Evolutionary conservation across 2,113 vertebrate genomes (phyloP), one percentile per base, ranked within the genome.

Genomic region (Athene noctua): DNA sequence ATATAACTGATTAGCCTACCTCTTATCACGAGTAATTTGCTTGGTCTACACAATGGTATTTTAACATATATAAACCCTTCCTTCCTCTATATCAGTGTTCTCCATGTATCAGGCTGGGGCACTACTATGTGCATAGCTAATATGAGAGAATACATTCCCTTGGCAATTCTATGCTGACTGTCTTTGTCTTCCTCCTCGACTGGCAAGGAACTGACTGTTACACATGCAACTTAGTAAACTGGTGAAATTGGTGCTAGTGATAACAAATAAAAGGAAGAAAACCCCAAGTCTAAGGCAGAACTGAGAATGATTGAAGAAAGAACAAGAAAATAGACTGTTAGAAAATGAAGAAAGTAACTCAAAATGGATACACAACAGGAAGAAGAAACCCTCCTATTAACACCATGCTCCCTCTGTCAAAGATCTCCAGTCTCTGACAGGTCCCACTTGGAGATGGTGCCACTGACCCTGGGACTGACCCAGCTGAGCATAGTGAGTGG

Each of bases 141-240:
- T 26, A 46, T 11, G 7, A 63, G n/a, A n/a, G 21, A 38, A 57
- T 15, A 51, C 5, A 25, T 44, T 51, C 20, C 25, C 8, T 58
- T 44, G 23, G 36, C 23, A 70, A 18, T 36, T 70, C 14, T 42
- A 17, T 49, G 25, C 17, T 42, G 44, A 91, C 5, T 0, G 0
- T 38, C 22, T 22, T 79, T 58, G 4, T 51, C 12, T 58, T 27
- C 36, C 6, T 25, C 18, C n/a, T 83, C 1, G 0, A 2, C 11
- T 25, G 15, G 36, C 9, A 18, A 80, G 58, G 66, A 25, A 38
- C n/a, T 58, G 21, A 29, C 21, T 72, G 15, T 57, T 55, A 47
- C 16, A 44, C 8, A 13, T 34, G 22, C 18, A 58, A 1, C 42
- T 49, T 62, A 0, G 0, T 54, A 67, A 80, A 5, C 5, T 13